Conservation (phyloP, 2,797 vertebrate genomes). For the Ptychobarbus kaznakovi region DNA sequence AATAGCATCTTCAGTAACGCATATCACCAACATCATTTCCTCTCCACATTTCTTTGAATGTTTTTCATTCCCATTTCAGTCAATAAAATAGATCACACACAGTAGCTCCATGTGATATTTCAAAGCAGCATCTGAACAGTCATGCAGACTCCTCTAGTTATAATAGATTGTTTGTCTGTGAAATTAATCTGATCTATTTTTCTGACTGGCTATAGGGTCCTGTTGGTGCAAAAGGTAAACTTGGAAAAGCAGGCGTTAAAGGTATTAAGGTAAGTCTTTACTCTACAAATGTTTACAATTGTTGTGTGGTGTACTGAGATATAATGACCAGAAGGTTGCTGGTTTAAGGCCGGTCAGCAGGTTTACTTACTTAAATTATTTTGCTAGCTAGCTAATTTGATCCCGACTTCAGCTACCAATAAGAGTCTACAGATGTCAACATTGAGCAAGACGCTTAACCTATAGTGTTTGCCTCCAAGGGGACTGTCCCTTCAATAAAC, state of each 20-base stretch:
- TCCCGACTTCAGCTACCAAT: neutral
- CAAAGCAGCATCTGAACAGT: neutral
- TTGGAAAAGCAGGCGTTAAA: constrained; percentile 68
- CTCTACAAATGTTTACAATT: constrained; percentile 10
- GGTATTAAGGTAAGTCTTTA: constrained; percentile 73
- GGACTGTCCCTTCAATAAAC: neutral
- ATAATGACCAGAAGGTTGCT: neutral
- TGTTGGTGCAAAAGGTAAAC: constrained; percentile 65
- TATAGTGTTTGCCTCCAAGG: neutral
- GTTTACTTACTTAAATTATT: neutral
- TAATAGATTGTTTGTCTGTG: neutral
- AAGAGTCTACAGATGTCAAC: neutral
- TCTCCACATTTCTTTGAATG: neutral
- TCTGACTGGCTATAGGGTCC: constrained; percentile 67
- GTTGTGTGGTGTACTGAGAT: neutral
- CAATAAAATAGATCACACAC: neutral
- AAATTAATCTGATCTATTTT: constrained; percentile 21
- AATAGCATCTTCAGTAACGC: neutral
- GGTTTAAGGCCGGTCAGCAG: neutral
- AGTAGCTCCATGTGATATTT: neutral
- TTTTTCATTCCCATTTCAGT: neutral
- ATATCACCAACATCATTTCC: neutral
- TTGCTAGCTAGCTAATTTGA: neutral
- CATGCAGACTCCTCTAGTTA: neutral
- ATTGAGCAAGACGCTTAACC: neutral